phyloP scores from a whole-genome alignment of 2,888 invertebrate genomes.

The Luperina testacea region DNA sequence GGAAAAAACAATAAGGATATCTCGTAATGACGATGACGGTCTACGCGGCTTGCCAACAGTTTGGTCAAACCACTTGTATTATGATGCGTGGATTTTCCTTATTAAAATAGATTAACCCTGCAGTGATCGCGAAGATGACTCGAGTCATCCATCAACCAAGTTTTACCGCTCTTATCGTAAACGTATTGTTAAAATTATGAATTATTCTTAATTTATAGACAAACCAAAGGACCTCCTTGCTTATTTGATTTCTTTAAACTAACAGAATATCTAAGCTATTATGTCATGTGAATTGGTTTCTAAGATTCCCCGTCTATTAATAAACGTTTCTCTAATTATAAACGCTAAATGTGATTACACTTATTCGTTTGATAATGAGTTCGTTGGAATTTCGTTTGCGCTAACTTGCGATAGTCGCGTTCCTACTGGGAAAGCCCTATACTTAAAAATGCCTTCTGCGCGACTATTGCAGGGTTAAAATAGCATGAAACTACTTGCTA shows the following conservation, averaged over 20 bases:
- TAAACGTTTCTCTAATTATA: too few species aligned
- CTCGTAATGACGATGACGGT: background rate
- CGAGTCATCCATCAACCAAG: background rate
- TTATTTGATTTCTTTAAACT: background rate
- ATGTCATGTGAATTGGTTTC: background rate
- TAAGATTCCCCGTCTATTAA: background rate
- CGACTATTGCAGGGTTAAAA: slow-evolving; percentile 21
- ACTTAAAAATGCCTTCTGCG: background rate
- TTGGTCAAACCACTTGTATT: background rate
- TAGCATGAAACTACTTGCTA: slow-evolving; percentile 13
- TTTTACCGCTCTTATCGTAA: background rate
- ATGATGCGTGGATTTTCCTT: slow-evolving; percentile 16
- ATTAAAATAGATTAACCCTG: slow-evolving; percentile 18
- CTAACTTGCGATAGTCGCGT: background rate
- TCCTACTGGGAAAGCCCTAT: background rate
- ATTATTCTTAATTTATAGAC: background rate
- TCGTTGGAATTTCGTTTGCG: background rate
- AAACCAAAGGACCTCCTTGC: background rate
- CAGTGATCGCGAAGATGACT: background rate
- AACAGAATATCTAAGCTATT: background rate
- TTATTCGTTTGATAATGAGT: too few species aligned
- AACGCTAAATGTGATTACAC: too few species aligned
- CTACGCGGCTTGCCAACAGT: background rate
- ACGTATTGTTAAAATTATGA: background rate
- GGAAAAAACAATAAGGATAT: slow-evolving; percentile 7